Evolutionary conservation across 1,140 invertebrate genomes (phyloP), one percentile per base, ranked within the genome.

Genomic region (Drosophila neocordata): DNA sequence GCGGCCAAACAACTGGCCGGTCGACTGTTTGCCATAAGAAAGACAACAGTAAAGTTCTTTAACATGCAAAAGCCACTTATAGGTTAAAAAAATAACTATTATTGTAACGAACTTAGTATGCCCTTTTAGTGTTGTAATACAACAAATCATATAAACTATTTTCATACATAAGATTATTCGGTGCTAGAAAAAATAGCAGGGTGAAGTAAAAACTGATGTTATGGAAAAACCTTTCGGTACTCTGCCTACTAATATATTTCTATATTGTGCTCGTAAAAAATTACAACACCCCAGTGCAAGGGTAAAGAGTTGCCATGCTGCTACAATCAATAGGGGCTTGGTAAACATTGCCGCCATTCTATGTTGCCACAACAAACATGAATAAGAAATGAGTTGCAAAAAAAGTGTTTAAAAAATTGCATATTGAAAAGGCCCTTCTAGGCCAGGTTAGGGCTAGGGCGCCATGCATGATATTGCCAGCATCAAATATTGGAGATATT

Each of bases 281-380:
- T 24, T 24, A 24, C 9, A 34, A 34, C 31, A 34, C 34, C 34
- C 11, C 3, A 11, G 11, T n/a, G 15, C 18, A 48, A 48, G 18
- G 18, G 41, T 18, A 48, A 20, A 80, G 51, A 59, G 61, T 56
- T 53, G 63, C 69, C 69, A 66, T 52, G 24, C 2, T 9, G 41
- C 18, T 9, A 20, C 20, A 20, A 18, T 48, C 41, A 48, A 35
- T 56, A 56, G 27, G 27, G 27, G 57, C 55, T 13, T 15, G 53
- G 22, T 61, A 65, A 73, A 73, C 51, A 67, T 22, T 37, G 61
- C 44, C 5, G 35, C 18, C 41, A 31, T 64, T 56, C 38, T 51
- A 60, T 63, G 79, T 83, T 83, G 76, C 82, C 77, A 84, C 74
- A 85, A 66, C 81, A 80, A 85, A 73, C 67, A 69, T 77, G 60